Conservation (phyloP, 2,113 vertebrate genomes). For the Recurvirostra avosetta region DNA sequence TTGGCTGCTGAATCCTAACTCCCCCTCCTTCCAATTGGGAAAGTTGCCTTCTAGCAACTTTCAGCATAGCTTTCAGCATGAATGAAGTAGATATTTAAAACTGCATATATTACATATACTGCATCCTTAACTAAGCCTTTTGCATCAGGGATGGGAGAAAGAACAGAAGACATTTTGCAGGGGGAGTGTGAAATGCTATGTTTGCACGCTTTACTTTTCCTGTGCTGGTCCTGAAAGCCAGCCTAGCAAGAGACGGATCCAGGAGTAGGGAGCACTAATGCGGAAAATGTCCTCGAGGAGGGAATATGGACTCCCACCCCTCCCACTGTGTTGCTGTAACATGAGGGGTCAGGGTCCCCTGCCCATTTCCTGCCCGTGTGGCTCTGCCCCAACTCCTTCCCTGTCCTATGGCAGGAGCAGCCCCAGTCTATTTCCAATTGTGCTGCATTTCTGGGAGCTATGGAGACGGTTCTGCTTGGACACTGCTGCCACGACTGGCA, state of each 20-base stretch:
- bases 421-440: not conserved
- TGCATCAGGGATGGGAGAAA: not conserved
- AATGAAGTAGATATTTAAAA: constrained; percentile 52
- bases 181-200: not conserved
- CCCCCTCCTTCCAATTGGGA: constrained; percentile 19
- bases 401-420: not conserved
- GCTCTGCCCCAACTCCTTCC: not conserved
- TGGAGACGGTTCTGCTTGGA: not conserved
- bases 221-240: not conserved
- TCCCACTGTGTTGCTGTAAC: not conserved
- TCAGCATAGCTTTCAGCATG: constrained; percentile 12
- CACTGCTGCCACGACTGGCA: not conserved
- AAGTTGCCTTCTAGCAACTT: constrained; percentile 51
- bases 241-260: not conserved
- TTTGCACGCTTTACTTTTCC: not conserved
- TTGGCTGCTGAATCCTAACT: not conserved
- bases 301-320: not conserved
- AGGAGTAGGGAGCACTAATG: not conserved
- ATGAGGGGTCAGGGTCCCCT: not conserved
- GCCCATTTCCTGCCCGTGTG: not conserved
- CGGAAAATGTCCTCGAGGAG: not conserved
- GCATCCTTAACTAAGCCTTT: not conserved
- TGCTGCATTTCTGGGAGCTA: not conserved
- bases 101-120: not conserved
- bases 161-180: constrained; percentile 9